Base-by-base conservation (phyloP, 2,113 vertebrate species). In the Neofelis nebulosa region DNA sequence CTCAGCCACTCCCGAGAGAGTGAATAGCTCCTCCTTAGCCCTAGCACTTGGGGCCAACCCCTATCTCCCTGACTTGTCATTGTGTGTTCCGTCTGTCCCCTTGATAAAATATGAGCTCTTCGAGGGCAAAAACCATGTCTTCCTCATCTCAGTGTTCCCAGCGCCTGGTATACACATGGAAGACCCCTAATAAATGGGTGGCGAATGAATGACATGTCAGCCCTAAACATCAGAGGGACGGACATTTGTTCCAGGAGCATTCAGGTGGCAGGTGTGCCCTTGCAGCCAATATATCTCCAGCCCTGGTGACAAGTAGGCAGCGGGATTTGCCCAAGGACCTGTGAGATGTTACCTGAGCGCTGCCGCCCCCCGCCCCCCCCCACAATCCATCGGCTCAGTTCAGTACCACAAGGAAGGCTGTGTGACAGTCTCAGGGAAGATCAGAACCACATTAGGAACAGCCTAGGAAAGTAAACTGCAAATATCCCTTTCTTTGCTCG, bases 211-310 rank as follows among this genome's bases (percentile, higher is more conserved):
- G 81, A 89, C 71, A 63, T 68, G 81, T 96, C 94, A 73, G 76
- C 81, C 71, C 71, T 93, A 66, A 81, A 65, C 48, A 78, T 97
- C 93, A 91, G 76, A 94, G 88, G 66, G 63, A 55, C 71, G 66
- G 63, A 55, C 71, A 45, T 95, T 94, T 97, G 94, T 97, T 95
- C 76, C 84, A 27, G 29, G 52, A 81, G 61, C 57, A 19, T 27
- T 79, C 45, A 2, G 84, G 88, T 90, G 52, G 68, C 69, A 73
- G 94, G 76, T 11, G 3, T 38, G 61, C 71, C 36, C 61, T 85
- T 33, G 33, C 93, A 97, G 88, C 71, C 97, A 91, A 63, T 97
- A 79, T 86, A 91, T 97, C 93, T 92, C 96, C 89, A 85, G 63
- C 41, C 76, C 80, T 91, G 96, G 80, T 98, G 95, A 95, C 97